Percentiles rank a stretch among this genome's conserved stretches.
phyloP scores from a whole-genome alignment of 2,797 vertebrate species.

The Liasis olivaceus region DNA sequence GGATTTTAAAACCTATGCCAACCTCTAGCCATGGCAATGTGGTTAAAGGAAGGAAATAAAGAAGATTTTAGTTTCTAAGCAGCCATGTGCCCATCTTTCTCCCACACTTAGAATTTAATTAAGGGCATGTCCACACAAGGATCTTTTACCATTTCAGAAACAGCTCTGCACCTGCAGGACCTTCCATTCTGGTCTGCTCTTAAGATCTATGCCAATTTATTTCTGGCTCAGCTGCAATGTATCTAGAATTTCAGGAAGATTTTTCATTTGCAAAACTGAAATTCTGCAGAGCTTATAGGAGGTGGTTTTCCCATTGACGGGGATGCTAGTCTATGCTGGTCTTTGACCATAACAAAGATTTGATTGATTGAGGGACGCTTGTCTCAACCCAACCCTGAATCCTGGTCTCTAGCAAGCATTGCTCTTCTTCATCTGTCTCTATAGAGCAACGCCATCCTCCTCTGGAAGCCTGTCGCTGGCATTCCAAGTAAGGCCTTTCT shows the following conservation, averaged over 20 bases:
- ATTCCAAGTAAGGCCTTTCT: background rate
- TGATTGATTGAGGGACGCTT: background rate
- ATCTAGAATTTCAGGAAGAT: background rate
- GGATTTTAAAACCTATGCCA: background rate
- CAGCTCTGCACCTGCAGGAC: background rate
- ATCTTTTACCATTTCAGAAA: background rate
- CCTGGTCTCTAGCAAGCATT: background rate
- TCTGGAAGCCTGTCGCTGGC: background rate
- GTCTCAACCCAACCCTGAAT: background rate
- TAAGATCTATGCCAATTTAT: background rate
- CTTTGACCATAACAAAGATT: no score
- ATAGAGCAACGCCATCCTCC: background rate
- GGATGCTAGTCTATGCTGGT: background rate
- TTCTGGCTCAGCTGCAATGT: background rate
- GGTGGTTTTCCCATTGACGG: background rate
- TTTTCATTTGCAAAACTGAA: background rate
- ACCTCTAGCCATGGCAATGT: background rate
- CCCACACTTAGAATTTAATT: background rate
- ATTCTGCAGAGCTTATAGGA: background rate
- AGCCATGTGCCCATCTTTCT: background rate
- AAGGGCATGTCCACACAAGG: background rate
- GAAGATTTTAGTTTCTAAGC: background rate
- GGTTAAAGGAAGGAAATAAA: background rate
- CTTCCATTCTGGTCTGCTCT: background rate
- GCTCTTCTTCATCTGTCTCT: background rate